Evolutionary conservation across 2,888 invertebrate species (phyloP).

Genomic region (Drosophila testacea): DNA sequence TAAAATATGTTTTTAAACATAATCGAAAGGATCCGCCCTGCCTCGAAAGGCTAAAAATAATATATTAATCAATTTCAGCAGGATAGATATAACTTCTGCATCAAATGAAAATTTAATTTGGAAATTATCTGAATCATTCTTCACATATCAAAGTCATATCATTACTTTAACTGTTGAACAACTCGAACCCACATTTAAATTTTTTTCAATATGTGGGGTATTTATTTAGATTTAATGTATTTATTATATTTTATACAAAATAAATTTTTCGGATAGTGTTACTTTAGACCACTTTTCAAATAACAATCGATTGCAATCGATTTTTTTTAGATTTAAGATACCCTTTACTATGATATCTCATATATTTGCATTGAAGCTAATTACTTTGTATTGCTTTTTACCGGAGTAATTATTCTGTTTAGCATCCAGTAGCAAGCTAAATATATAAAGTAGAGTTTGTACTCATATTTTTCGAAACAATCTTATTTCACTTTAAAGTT

Average conservation of each 20-base stretch:
- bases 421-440: no score
- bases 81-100: background rate
- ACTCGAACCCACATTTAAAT: background rate
- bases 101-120: background rate
- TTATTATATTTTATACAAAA: slow-evolving; percentile 1
- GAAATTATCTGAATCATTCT: background rate
- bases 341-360: no score
- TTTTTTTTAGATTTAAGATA: background rate
- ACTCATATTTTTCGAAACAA: no score
- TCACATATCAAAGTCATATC: background rate
- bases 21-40: background rate
- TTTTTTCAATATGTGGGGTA: background rate
- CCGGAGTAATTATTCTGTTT: no score
- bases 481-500: no score
- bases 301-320: background rate
- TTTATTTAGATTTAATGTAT: slow-evolving; percentile 3
- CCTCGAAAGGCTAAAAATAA: background rate
- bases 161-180: background rate
- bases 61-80: background rate
- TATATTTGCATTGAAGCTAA: no score
- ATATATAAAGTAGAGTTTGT: no score
- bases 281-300: background rate
- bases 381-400: no score
- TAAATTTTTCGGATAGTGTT: background rate
- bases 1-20: background rate